A percentile compares a stretch with the other conserved stretches of the same genome.
Conservation (phyloP, 2,113 vertebrate species). For the human region DNA sequence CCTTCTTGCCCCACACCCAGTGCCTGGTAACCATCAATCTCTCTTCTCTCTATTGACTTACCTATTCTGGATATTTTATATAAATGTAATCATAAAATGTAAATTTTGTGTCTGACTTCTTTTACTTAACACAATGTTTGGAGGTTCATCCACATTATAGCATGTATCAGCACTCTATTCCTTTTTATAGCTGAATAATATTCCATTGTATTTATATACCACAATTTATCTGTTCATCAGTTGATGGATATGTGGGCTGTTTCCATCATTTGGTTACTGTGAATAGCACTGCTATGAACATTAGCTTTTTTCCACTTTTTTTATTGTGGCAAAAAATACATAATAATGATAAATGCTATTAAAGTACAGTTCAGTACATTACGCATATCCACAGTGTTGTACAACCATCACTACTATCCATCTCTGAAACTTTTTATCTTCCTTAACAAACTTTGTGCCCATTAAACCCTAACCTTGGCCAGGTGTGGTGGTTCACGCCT, state of each 20-base stretch:
- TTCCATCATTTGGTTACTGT: neutral
- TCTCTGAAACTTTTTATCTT: neutral
- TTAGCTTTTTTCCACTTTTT: neutral
- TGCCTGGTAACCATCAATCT: neutral
- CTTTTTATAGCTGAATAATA: neutral
- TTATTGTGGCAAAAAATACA: neutral
- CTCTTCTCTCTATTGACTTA: neutral
- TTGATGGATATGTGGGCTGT: accelerated
- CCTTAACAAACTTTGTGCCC: neutral
- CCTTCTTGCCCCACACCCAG: neutral
- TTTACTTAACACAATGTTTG: neutral
- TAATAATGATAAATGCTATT: neutral
- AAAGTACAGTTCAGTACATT: neutral
- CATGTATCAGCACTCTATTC: neutral
- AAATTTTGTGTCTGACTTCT: neutral
- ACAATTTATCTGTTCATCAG: neutral
- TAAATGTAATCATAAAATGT: neutral
- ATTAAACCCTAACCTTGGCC: neutral
- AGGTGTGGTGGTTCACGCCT: no score
- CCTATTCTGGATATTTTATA: neutral
- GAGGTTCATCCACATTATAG: neutral
- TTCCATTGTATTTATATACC: neutral
- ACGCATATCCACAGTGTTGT: neutral
- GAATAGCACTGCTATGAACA: neutral
- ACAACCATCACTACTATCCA: neutral